Base-by-base conservation (phyloP, 2,888 invertebrate genomes). In the Dyspetes luteomarginatus region DNA sequence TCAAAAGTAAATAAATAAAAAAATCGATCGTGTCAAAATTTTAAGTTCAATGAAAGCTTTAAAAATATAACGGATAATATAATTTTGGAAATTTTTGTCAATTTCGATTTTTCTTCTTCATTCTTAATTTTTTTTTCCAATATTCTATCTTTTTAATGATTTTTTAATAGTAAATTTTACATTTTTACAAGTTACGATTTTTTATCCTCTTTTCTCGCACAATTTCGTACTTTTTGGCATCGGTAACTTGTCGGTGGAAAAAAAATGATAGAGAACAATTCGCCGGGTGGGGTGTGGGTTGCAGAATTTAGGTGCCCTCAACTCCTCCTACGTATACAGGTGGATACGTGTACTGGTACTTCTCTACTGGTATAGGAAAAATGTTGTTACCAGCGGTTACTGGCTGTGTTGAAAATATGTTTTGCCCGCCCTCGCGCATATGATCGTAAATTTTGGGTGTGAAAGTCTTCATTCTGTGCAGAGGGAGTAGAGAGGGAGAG, bases 391-490 rank as follows among this genome's bases (percentile, higher is more conserved):
- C 28, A 28, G 45, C 41, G 69, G 62, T 56, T 68, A 71, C 48
- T 45, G 45, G 55, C n/a, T 73, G 64, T 72, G 78, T 82, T 86
- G 77, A 85, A 89, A 88, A 89, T 86, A 88, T 85, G 89, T 86
- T 88, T 84, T 83, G 79, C 81, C 78, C 79, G 68, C 41, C 62
- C 48, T 30, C 73, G 58, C 68, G 73, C 22, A 43, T 55, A 48
- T 69, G 86, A 87, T 88, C 90, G 87, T 90, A 91, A 91, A 91
- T 91, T 89, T 86, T 82, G 85, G 82, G 82, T 67, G 79, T 84
- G 86, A 86, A 90, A 90, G 87, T 90, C 89, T 82, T 82, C 78
- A 52, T 50, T 41, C 62, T 68, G 36, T 43, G 62, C 30, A 30
- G 4, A 52, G 62, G 56, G 26, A 41, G 12, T 26, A 43, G 19